Evolutionary conservation across 1,140 invertebrate genomes (phyloP).

Genomic region (Mizuhopecten yessoensis): DNA sequence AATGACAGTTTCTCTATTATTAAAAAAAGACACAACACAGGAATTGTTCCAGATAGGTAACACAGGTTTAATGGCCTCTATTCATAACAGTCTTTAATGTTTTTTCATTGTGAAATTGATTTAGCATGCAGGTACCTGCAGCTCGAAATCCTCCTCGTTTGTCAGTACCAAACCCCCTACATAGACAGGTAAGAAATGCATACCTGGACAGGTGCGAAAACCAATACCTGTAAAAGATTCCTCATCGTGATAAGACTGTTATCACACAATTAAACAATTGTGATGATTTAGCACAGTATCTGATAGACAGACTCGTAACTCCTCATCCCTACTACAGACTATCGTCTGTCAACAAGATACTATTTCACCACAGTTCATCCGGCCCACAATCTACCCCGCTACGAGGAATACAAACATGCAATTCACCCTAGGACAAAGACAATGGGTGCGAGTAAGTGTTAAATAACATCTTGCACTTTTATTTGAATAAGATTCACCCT

Average conservation of each 20-base stretch:
- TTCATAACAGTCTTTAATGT: background rate
- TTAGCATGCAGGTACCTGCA: slow-evolving; percentile 7
- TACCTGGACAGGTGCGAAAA: background rate
- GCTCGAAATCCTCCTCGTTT: background rate
- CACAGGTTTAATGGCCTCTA: background rate
- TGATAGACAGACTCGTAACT: background rate
- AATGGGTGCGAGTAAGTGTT: background rate
- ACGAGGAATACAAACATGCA: background rate
- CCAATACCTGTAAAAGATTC: background rate
- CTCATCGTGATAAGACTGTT: background rate
- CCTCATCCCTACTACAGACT: background rate
- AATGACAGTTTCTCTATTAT: slow-evolving; percentile 4
- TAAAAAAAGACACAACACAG: background rate
- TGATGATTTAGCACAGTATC: background rate
- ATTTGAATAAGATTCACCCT: background rate
- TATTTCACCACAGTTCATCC: slow-evolving; percentile 5
- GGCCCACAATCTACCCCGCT: background rate
- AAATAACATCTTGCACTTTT: slow-evolving; percentile 4
- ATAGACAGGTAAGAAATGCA: background rate
- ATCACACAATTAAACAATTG: slow-evolving; percentile 35
- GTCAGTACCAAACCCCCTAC: slow-evolving; percentile 19
- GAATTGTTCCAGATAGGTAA: background rate
- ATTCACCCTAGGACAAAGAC: background rate
- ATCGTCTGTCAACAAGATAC: background rate
- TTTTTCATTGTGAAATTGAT: background rate